phyloP scores from a whole-genome alignment of 2,797 vertebrate genomes.

The Dendrocincla fuliginosa region DNA sequence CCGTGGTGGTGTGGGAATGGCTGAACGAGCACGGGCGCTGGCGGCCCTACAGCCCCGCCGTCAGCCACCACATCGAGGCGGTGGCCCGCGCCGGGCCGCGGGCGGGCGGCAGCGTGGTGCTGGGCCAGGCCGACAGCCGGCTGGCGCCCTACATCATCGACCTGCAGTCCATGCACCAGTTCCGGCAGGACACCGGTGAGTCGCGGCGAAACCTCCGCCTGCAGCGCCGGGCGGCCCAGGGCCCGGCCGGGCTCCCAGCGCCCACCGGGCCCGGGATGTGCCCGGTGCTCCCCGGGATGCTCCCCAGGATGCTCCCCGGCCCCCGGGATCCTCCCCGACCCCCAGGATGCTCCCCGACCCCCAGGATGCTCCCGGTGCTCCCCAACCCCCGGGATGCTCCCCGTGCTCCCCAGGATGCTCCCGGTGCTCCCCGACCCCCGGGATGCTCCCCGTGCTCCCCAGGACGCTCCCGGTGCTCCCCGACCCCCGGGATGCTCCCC shows the following conservation, averaged over 20 bases:
- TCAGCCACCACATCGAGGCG: conserved; percentile 93
- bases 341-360: too few species aligned
- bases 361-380: background rate
- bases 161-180: conserved; percentile 94
- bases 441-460: background rate
- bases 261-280: too few species aligned
- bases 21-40: conserved; percentile 94
- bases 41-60: conserved; percentile 91
- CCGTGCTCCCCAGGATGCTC: too few species aligned
- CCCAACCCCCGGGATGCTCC: too few species aligned
- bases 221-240: background rate
- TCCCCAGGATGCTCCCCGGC: too few species aligned
- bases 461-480: too few species aligned
- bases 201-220: background rate
- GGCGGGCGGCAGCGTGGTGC: conserved; percentile 85
- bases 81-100: conserved; percentile 88
- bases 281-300: too few species aligned
- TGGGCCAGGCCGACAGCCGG: conserved; percentile 90
- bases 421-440: background rate
- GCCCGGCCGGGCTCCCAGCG: background rate
- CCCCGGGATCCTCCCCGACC: background rate
- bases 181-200: conserved; percentile 93
- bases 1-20: conserved; percentile 97
- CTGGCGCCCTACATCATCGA: conserved; percentile 92
- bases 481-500: too few species aligned